phyloP scores from a whole-genome alignment of 2,113 vertebrate species.

The Holacanthus passer region DNA sequence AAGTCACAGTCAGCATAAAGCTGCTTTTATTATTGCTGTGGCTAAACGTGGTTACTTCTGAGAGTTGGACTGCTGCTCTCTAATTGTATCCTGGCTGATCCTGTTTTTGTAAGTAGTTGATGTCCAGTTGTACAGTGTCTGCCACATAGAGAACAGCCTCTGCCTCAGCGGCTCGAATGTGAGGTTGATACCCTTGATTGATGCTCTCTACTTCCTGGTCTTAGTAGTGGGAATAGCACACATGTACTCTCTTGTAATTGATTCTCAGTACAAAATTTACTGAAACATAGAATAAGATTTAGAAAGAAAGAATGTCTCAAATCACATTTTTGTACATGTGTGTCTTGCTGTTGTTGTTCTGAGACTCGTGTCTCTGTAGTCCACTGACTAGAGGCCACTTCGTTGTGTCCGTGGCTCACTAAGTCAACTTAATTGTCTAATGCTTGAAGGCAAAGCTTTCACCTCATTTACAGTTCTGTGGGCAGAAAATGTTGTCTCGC shows the following conservation, averaged over 20 bases:
- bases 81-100: constrained; percentile 16
- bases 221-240: constrained; percentile 34
- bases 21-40: constrained; percentile 33
- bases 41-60: background rate
- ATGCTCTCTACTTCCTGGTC: constrained; percentile 20
- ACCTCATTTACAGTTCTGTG: constrained; percentile 22
- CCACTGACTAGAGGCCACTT: constrained; percentile 12
- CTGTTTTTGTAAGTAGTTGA: constrained; percentile 14
- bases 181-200: background rate
- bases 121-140: background rate
- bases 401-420: background rate
- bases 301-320: constrained; percentile 12
- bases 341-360: constrained; percentile 35
- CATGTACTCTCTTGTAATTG: constrained; percentile 11
- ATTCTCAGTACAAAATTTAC: constrained; percentile 29
- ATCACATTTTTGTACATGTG: constrained; percentile 30
- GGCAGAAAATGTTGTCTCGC: constrained; percentile 25
- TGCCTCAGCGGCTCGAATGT: constrained; percentile 1
- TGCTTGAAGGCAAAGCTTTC: constrained; percentile 42
- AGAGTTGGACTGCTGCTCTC: constrained; percentile 31
- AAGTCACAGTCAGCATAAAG: constrained; percentile 12
- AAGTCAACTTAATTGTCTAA: constrained; percentile 9
- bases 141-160: background rate
- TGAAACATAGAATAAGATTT: background rate
- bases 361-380: constrained; percentile 37